A percentile compares a stretch with the other conserved stretches of the same genome.
These are phyloP conservation scores for Hyalella azteca DNA, from an alignment of 2,888 invertebrate genomes.

Conservation along the genomic window DNA sequence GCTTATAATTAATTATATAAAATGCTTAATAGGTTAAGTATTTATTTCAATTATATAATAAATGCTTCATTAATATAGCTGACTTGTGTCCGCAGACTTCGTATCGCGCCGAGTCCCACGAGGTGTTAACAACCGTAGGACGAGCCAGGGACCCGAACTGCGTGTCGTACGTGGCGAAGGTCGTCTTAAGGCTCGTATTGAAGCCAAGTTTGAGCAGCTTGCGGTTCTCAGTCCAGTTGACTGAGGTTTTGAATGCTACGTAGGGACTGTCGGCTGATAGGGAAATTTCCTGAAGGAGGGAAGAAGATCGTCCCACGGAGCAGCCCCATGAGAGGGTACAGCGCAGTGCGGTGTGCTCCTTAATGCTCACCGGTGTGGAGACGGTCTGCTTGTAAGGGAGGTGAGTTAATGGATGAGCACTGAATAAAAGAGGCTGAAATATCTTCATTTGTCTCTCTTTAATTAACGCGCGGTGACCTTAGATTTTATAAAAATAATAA, in stretches of 20 bases:
- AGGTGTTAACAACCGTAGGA: conserved; percentile 66
- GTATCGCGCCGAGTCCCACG: conserved; percentile 67
- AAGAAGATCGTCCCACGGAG: conserved; percentile 59
- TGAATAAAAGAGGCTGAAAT: too few species aligned
- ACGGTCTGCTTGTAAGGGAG: background rate
- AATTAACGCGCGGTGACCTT: too few species aligned
- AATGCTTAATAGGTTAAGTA: background rate
- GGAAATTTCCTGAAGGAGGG: conserved; percentile 62
- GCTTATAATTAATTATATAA: too few species aligned
- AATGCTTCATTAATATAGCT: conserved; percentile 24
- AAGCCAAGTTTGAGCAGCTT: conserved; percentile 67
- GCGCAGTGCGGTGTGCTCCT: background rate
- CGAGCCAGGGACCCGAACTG: conserved; percentile 65
- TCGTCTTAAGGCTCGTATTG: conserved; percentile 62
- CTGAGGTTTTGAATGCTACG: conserved; percentile 64
- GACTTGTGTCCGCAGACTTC: conserved; percentile 67
- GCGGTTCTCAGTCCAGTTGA: conserved; percentile 65
- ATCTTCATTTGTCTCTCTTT: too few species aligned
- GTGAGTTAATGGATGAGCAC: too few species aligned
- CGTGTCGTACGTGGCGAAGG: conserved; percentile 65
- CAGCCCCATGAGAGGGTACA: conserved; percentile 26
- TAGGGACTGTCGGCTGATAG: conserved; percentile 64
- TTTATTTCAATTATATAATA: background rate
- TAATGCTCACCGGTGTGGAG: background rate
- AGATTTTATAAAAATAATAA: too few species aligned